Base-by-base conservation (phyloP, 2,797 vertebrate species). In the Sparus aurata region DNA sequence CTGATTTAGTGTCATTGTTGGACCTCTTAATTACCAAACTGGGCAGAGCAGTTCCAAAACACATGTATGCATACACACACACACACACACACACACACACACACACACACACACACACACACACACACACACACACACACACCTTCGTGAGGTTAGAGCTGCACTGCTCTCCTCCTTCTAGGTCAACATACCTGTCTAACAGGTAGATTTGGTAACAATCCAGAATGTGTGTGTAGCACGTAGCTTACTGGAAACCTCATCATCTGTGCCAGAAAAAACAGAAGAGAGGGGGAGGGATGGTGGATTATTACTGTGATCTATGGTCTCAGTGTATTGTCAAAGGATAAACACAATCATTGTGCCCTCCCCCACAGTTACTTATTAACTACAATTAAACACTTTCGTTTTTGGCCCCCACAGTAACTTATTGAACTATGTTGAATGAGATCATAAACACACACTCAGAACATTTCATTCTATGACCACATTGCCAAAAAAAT, bases 131-230 rank as follows among this genome's bases (percentile, higher is more conserved):
- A 61, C 11, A 10, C 53, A 49, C 34, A 55, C 46, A 45, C 57
- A 15, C 45, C 27, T 54, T 3, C 43, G 10, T 61, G 23, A 58
- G 47, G 54, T 45, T 30, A 80, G 54, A 71, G 46, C 1, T 13
- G 4, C 43, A 65, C 52, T 73, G 41, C 12, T 66, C 77, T 69
- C 75, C 81, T 82, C 77, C 81, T 55, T 63, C 60, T 85, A 78
- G 86, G 85, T 90, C 85, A 85, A 92, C 86, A 91, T 88, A 93
- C 91, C 84, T 87, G 92, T 86, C 7, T 20, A 74, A 69, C 92
- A 90, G 86, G 92, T 92, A 83, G 0, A 57, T 71, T 77, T 91
- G 91, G 89, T 80, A 2, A 1, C 10, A 0, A 16, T 73, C 85
- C 91, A 91, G 52, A 69, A 79, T 76, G 68, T 49, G 64, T 41